Evolutionary conservation across 1,140 invertebrate species (phyloP).

Genomic region (Drosophila biarmipes): DNA sequence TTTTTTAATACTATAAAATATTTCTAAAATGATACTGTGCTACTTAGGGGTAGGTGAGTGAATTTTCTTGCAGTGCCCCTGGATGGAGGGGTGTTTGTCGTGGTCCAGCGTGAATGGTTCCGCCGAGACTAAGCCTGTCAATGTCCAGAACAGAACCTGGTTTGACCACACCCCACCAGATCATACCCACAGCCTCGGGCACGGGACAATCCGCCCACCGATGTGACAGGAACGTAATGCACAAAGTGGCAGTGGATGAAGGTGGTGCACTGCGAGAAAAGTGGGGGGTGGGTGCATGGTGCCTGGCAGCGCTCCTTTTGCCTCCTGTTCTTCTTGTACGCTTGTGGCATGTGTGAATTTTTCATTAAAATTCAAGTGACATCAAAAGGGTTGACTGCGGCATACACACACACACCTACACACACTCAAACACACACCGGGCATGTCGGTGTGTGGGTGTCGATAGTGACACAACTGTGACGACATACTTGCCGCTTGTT

Average conservation of each 20-base stretch:
- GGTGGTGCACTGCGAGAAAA: background rate
- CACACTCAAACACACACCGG: slow-evolving; percentile 6
- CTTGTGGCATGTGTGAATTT: slow-evolving; percentile 82
- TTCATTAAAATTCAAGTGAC: slow-evolving; percentile 83
- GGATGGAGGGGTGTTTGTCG: background rate
- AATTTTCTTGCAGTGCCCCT: background rate
- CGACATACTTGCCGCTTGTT: slow-evolving; percentile 78
- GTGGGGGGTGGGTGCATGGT: background rate
- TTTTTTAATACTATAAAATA: no score
- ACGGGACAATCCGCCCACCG: slow-evolving; percentile 5
- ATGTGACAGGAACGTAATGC: slow-evolving; percentile 59
- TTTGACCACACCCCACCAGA: slow-evolving; percentile 59
- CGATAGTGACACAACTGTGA: slow-evolving; percentile 82
- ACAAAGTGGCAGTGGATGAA: slow-evolving; percentile 21
- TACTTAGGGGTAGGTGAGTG: no score
- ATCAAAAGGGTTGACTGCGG: slow-evolving; percentile 80
- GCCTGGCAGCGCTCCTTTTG: slow-evolving; percentile 11
- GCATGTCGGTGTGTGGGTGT: slow-evolving; percentile 50
- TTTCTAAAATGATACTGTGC: no score
- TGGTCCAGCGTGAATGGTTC: slow-evolving; percentile 28
- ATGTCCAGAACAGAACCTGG: slow-evolving; percentile 51
- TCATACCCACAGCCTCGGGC: slow-evolving; percentile 19
- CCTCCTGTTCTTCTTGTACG: slow-evolving; percentile 63
- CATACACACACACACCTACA: slow-evolving; percentile 16
- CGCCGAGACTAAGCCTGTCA: slow-evolving; percentile 69